Evolutionary conservation across 2,888 invertebrate species (phyloP).

Genomic region (Liposcelis brunnea): DNA sequence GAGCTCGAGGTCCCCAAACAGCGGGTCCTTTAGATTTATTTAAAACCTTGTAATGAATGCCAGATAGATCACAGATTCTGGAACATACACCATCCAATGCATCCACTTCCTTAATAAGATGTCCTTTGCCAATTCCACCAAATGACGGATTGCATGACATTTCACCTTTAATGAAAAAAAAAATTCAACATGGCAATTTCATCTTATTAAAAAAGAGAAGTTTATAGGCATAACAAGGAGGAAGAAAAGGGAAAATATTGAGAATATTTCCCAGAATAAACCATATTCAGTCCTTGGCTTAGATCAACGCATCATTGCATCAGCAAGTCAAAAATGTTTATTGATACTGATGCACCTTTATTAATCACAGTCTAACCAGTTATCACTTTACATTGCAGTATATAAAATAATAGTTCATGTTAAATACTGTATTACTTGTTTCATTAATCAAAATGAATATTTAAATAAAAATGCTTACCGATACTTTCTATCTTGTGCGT

Average conservation of each 20-base stretch:
- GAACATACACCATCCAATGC: slow-evolving; percentile 74
- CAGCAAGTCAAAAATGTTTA: too few species aligned
- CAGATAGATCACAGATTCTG: slow-evolving; percentile 62
- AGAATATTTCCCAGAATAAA: too few species aligned
- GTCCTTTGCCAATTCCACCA: slow-evolving; percentile 84
- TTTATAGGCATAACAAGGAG: slow-evolving; percentile 6
- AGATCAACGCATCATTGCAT: too few species aligned
- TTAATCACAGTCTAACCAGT: too few species aligned
- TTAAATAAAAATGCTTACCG: slow-evolving; percentile 35
- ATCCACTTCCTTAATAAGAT: slow-evolving; percentile 72
- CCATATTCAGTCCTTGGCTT: too few species aligned
- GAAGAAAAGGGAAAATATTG: not conserved
- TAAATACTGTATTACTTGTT: too few species aligned
- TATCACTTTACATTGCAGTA: too few species aligned
- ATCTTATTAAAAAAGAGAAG: too few species aligned
- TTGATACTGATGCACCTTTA: too few species aligned
- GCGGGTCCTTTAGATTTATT: slow-evolving; percentile 71
- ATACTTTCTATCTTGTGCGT: slow-evolving; percentile 72
- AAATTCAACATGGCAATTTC: too few species aligned
- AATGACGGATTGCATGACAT: slow-evolving; percentile 93
- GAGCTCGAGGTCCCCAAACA: slow-evolving; percentile 76
- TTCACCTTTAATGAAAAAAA: slow-evolving; percentile 44
- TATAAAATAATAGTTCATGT: too few species aligned
- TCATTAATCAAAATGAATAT: too few species aligned
- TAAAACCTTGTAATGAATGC: slow-evolving; percentile 63